A percentile compares a stretch with the other conserved stretches of the same genome.
These are phyloP conservation scores for Oncopodura yosiiana DNA, from an alignment of 1,140 invertebrate species.

Conservation along the genomic window DNA sequence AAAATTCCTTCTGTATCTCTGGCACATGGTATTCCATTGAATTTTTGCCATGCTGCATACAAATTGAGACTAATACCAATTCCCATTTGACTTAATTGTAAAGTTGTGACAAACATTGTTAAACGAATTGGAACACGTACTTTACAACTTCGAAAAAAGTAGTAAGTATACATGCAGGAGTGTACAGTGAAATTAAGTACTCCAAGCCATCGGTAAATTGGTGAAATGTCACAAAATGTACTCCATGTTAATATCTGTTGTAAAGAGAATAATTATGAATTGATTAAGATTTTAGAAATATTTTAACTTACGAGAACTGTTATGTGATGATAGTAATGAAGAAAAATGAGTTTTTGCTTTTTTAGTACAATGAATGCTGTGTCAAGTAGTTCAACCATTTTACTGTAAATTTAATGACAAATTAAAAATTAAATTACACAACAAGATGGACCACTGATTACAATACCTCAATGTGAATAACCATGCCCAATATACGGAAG, in stretches of 20 bases:
- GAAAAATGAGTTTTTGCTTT: slow-evolving; percentile 21
- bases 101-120: neutral
- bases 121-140: neutral
- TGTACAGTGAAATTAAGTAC: slow-evolving; percentile 2
- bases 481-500: neutral
- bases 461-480: neutral
- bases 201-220: neutral
- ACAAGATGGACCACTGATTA: slow-evolving; percentile 1
- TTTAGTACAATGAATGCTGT: slow-evolving; percentile 22
- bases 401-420: too few relatives aligned
- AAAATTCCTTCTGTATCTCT: slow-evolving; percentile 6
- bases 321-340: slow-evolving; percentile 11
- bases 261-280: too few relatives aligned
- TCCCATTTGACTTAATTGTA: slow-evolving; percentile 1
- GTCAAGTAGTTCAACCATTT: slow-evolving; percentile 6
- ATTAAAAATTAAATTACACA: too few relatives aligned
- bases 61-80: slow-evolving; percentile 2
- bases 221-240: neutral
- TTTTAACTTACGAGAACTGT: too few relatives aligned
- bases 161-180: slow-evolving; percentile 4
- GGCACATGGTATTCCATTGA: neutral
- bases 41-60: slow-evolving; percentile 4
- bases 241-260: too few relatives aligned
- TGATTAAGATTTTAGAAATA: too few relatives aligned
- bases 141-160: neutral